Conservation (phyloP, 1,140 invertebrate genomes). For the Onthophagus taurus region DNA sequence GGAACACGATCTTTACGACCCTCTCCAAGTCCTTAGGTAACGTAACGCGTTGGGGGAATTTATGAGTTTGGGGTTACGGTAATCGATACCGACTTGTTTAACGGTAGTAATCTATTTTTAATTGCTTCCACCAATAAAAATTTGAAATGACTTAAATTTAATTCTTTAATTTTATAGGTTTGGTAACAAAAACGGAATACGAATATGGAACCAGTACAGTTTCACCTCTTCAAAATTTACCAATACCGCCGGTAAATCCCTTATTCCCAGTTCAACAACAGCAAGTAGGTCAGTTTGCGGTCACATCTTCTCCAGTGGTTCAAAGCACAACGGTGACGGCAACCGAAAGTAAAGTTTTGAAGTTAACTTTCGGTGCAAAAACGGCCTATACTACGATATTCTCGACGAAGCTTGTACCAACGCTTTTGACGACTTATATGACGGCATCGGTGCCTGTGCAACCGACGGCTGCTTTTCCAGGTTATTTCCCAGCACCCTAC, state of each 20-base stretch:
- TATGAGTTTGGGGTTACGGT: slow-evolving; percentile 62
- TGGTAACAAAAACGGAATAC: slow-evolving; percentile 64
- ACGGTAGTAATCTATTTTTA: too few relatives aligned
- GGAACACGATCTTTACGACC: slow-evolving; percentile 63
- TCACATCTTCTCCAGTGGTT: slow-evolving; percentile 72
- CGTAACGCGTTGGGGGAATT: too few relatives aligned
- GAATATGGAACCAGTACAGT: slow-evolving; percentile 63
- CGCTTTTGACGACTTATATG: slow-evolving; percentile 69
- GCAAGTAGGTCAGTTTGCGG: slow-evolving; percentile 57
- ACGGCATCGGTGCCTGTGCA: slow-evolving; percentile 67
- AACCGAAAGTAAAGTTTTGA: slow-evolving; percentile 72
- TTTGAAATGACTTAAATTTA: too few relatives aligned
- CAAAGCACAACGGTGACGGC: slow-evolving; percentile 69
- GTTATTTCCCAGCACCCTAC: slow-evolving; percentile 67
- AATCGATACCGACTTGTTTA: slow-evolving; percentile 44
- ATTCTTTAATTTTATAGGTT: too few relatives aligned
- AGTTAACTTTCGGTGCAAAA: slow-evolving; percentile 79
- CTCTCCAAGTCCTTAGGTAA: slow-evolving; percentile 58
- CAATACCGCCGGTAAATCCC: slow-evolving; percentile 43
- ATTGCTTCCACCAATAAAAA: too few relatives aligned
- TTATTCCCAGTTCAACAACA: slow-evolving; percentile 40
- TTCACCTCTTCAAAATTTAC: slow-evolving; percentile 33
- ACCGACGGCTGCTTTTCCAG: slow-evolving; percentile 56
- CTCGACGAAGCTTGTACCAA: slow-evolving; percentile 75
- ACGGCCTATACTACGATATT: slow-evolving; percentile 79